Evolutionary conservation across 2,888 invertebrate species (phyloP).

Genomic region (Drosophila nr. medialis): DNA sequence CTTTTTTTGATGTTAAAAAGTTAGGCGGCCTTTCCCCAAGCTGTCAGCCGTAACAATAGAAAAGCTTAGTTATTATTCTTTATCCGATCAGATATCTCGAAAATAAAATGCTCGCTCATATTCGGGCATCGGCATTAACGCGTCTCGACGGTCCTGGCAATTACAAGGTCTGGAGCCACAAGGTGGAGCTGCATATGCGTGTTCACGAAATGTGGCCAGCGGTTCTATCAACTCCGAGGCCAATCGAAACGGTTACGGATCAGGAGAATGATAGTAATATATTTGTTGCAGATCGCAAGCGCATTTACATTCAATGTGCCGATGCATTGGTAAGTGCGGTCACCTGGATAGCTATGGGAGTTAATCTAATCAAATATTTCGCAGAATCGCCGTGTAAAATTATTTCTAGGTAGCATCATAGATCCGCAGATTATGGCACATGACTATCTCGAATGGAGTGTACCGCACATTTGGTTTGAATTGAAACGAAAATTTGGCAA

Average conservation of each 20-base stretch:
- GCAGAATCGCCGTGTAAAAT: conserved; percentile 21
- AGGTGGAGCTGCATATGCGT: conserved; percentile 42
- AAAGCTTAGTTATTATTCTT: conserved; percentile 3
- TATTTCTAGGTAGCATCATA: conserved; percentile 14
- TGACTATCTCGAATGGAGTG: conserved; percentile 8
- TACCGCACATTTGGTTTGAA: conserved; percentile 27
- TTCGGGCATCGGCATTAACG: conserved; percentile 11
- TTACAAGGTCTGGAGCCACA: conserved; percentile 45
- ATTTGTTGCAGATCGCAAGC: conserved; percentile 26
- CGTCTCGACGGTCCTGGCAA: conserved; percentile 23
- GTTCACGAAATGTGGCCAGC: conserved; percentile 23
- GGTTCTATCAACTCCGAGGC: conserved; percentile 27
- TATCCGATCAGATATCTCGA: background rate
- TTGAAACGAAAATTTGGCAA: conserved; percentile 24
- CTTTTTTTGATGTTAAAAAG: conserved; percentile 15
- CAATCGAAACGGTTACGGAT: background rate
- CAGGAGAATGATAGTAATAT: background rate
- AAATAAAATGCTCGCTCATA: conserved; percentile 30
- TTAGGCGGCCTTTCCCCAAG: conserved; percentile 2
- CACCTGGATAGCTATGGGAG: background rate
- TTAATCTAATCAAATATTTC: background rate
- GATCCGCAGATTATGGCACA: conserved; percentile 5
- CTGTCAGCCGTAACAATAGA: conserved; percentile 16
- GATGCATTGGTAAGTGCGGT: conserved; percentile 15
- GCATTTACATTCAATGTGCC: conserved; percentile 23